Base-by-base conservation (phyloP, 2,797 vertebrate species). In the Perdix hodgsoniae region DNA sequence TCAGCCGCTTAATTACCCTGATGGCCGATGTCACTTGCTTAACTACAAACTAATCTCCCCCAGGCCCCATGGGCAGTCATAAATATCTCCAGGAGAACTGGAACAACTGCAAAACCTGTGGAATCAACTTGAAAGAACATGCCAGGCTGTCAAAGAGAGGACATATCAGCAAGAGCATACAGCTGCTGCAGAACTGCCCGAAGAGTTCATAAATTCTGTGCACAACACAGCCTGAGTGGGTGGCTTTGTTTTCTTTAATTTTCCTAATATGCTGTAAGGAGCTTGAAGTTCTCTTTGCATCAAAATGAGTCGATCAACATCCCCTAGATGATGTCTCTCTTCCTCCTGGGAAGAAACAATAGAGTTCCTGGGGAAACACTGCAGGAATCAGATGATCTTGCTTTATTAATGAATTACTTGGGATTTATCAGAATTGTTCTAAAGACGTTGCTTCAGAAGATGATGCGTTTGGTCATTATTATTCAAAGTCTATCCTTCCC, bases 171-270 rank as follows among this genome's bases (percentile, higher is more conserved):
- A 90, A 81, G 26, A 95, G 52, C 15, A 66, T 44, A n/a, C 60
- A 88, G 85, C 75, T 95, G 83, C 85, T 96, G 70, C 59, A 89
- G 65, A 67, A 89, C 70, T 54, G 91, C 94, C 85, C 6, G 0
- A 40, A 91, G 95, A 73, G 82, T 54, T 97, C 93, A 95, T 94
- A 83, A 96, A 96, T 95, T 95, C 86, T 85, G 73, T 35, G 59
- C 64, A 24, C 54, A 85, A 63, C 39, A 39, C 67, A 92, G 71
- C 52, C 71, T 44, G 82, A 94, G 72, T 83, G 66, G 88, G 94
- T 95, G 91, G 84, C 59, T 95, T 85, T 94, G 69, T 91, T 94
- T 92, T 77, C 83, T 94, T 91, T 90, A 91, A 88, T 96, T 96
- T 95, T 93, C 86, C 61, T 94, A 92, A 94, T 85, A 91, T 35